A percentile compares a stretch with the other conserved stretches of the same genome.
Conservation (phyloP, 23 tunicate genomes). For the Phallusia fumigata region DNA sequence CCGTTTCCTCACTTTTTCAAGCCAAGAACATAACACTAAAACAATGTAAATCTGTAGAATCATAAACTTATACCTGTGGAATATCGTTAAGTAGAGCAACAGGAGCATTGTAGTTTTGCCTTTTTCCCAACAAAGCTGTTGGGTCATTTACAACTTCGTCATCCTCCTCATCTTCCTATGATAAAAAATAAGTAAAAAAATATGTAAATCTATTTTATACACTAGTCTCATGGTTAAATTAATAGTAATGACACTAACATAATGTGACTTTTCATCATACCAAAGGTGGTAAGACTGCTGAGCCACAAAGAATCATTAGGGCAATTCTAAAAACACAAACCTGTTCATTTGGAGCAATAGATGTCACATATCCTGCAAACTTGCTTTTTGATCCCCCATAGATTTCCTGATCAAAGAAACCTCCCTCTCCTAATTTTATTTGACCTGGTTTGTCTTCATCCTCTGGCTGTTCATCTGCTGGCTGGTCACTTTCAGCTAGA, state of each 20-base stretch:
- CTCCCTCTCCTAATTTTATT: conserved; percentile 82
- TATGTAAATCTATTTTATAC: no score
- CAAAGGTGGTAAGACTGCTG: no score
- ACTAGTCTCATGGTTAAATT: no score
- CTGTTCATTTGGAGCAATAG: conserved; percentile 93
- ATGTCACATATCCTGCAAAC: conserved; percentile 93
- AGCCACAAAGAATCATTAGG: no score
- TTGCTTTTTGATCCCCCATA: conserved; percentile 92
- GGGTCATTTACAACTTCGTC: conserved; percentile 65
- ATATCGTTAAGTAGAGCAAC: conserved; percentile 77
- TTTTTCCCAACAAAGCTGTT: conserved; percentile 63
- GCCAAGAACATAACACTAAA: no score
- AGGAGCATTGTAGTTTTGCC: conserved; percentile 87
- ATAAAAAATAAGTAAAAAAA: no score
- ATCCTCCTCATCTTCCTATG: conserved; percentile 83
- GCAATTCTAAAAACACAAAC: conserved; percentile 24
- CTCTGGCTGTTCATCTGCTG: conserved; percentile 18
- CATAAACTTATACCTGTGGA: conserved; percentile 57
- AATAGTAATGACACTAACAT: no score
- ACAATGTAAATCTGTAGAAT: no score
- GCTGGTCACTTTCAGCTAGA: neutral
- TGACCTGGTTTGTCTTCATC: conserved; percentile 37
- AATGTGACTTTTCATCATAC: no score
- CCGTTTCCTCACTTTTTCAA: no score
- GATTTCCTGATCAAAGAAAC: conserved; percentile 90